Evolutionary conservation across 2,888 invertebrate species (phyloP).

Genomic region (Chrysolina haemoptera): DNA sequence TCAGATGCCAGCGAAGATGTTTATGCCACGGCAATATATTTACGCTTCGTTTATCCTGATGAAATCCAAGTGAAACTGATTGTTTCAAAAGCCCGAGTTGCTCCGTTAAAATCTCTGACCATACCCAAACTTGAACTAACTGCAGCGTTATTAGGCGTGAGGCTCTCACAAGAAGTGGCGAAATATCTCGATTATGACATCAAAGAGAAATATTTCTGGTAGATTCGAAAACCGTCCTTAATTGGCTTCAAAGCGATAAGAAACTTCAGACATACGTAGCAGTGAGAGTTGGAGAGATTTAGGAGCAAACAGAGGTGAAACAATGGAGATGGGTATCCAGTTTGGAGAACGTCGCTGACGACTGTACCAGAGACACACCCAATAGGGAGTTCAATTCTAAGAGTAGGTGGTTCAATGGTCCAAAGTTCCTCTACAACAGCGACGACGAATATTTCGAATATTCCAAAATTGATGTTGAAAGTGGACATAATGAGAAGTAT

Average conservation of each 20-base stretch:
- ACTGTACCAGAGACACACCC: not conserved
- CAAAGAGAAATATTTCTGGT: too few relatives aligned
- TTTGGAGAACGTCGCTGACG: not conserved
- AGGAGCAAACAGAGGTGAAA: not conserved
- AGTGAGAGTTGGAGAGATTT: not conserved
- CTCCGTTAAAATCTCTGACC: not conserved
- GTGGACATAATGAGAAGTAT: not conserved
- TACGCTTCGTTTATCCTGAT: not conserved
- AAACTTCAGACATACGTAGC: not conserved
- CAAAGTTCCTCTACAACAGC: not conserved
- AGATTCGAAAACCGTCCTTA: not conserved
- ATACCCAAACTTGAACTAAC: not conserved
- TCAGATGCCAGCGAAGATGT: not conserved
- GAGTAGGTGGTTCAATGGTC: not conserved
- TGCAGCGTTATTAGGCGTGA: not conserved
- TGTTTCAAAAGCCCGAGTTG: too few relatives aligned
- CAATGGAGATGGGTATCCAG: constrained; percentile 7
- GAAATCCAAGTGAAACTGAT: not conserved
- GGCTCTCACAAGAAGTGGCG: too few relatives aligned
- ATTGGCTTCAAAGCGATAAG: not conserved
- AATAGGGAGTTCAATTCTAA: not conserved
- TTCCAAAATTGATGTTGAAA: not conserved
- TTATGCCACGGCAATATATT: not conserved
- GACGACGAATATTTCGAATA: not conserved
- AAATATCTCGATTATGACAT: not conserved